Base-by-base conservation (phyloP, 2,113 vertebrate genomes). In the Lipotes vexillifer region DNA sequence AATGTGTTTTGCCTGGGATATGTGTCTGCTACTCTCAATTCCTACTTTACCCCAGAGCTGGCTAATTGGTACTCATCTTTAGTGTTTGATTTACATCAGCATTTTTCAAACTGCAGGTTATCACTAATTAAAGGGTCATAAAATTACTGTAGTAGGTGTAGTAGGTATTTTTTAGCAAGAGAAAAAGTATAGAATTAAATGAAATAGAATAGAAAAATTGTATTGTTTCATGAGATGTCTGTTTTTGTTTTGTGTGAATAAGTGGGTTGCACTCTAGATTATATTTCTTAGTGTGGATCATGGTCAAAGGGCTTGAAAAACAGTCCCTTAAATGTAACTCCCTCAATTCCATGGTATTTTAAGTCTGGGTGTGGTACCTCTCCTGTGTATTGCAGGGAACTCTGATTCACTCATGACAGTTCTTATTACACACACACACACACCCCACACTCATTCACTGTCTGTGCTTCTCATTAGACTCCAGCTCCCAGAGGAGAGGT, bases 291-390 rank as follows among this genome's bases (percentile, higher is more conserved):
- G 29, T 71, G 25, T 75, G 17, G 9, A 36, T 88, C 66, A 93
- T 77, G 38, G 59, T 94, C 57, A 66, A 95, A 96, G 85, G 63
- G 20, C 57, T 96, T 84, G 11, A 77, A 90, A 93, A 90, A 46
- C 38, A 33, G 68, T 80, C 18, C 18, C 25, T 93, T 72, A 85
- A 81, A 31, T 61, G 27, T 82, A 96, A 82, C 69, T 75, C n/a
- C 61, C 31, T 97, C 59, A 82, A 5, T 77, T 94, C 21, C 55
- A 14, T 83, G 57, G 36, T 75, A 88, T 93, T 97, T 86, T 78
- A 88, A 69, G 29, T 92, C 29, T 3, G 52, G 17, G 12, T 92
- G 18, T 83, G 68, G 31, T 61, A 72, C 33, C 12, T 87, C 77
- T 82, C 66, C 20, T 74, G 15, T 61, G 41, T 81, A 57, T 85